Evolutionary conservation across 2,797 vertebrate species (phyloP).

Genomic region (Ibycter americanus): DNA sequence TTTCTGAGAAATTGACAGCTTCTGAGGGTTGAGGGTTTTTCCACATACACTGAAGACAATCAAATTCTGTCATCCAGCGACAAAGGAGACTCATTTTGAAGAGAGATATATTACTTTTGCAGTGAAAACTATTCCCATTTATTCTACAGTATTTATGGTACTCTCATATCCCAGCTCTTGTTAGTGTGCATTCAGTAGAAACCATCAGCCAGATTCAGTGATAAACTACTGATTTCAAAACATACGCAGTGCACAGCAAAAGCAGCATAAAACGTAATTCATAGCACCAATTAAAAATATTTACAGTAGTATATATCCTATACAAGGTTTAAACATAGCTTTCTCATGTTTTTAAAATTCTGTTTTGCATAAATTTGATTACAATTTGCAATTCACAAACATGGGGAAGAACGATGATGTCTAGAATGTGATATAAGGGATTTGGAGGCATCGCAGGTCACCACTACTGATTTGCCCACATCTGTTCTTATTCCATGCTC

Average conservation of each 20-base stretch:
- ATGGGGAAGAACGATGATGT: neutral
- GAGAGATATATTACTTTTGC: slow-evolving; percentile 10
- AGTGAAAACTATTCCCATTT: slow-evolving; percentile 12
- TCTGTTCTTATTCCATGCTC: neutral
- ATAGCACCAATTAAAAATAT: slow-evolving; percentile 44
- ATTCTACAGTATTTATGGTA: slow-evolving; percentile 13
- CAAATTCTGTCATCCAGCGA: neutral
- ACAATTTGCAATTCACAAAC: neutral
- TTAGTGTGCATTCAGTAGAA: slow-evolving; percentile 28
- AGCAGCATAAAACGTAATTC: neutral
- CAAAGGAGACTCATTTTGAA: slow-evolving; percentile 2
- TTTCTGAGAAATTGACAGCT: neutral
- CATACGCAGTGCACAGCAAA: neutral
- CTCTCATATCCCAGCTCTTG: neutral
- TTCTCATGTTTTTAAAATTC: neutral
- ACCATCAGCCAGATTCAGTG: neutral
- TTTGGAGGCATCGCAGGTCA: neutral
- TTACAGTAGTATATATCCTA: neutral
- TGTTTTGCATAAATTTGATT: neutral
- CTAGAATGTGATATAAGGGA: neutral
- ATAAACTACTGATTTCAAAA: neutral
- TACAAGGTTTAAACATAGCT: neutral
- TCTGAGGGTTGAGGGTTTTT: neutral
- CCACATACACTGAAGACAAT: neutral
- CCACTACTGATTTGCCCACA: neutral